Evolutionary conservation across 2,888 invertebrate genomes (phyloP).

Genomic region (Theodoxus fluviatilis): DNA sequence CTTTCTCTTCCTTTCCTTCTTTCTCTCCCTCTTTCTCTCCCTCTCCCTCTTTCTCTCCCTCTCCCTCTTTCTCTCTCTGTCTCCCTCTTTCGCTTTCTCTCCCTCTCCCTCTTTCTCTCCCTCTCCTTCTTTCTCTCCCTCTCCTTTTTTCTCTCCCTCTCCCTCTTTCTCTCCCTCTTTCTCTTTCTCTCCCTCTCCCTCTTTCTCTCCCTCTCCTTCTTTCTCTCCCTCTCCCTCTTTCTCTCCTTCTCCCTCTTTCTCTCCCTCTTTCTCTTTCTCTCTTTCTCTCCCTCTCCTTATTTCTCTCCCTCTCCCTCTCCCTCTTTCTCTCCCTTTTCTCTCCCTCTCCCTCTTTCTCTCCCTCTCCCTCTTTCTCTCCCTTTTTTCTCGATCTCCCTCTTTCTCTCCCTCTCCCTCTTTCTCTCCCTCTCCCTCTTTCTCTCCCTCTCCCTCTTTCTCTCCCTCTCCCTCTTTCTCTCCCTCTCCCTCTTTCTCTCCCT

Average conservation of each 20-base stretch:
- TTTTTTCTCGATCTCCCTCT: neutral
- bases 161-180: neutral
- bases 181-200: neutral
- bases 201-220: neutral
- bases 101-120: constrained; percentile 8
- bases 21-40: neutral
- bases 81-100: neutral
- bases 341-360: constrained; percentile 3
- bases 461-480: neutral
- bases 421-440: neutral
- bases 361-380: neutral
- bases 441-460: neutral
- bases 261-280: constrained; percentile 6
- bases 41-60: neutral
- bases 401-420: neutral
- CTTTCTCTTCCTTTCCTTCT: neutral
- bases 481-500: neutral
- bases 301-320: neutral
- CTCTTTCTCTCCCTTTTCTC: constrained; percentile 2
- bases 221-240: neutral
- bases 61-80: neutral
- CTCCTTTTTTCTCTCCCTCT: neutral
- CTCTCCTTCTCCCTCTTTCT: neutral
- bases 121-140: neutral
- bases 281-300: constrained; percentile 6